Evolutionary conservation across 2,113 vertebrate genomes (phyloP).

Genomic region (Ailurus styani): DNA sequence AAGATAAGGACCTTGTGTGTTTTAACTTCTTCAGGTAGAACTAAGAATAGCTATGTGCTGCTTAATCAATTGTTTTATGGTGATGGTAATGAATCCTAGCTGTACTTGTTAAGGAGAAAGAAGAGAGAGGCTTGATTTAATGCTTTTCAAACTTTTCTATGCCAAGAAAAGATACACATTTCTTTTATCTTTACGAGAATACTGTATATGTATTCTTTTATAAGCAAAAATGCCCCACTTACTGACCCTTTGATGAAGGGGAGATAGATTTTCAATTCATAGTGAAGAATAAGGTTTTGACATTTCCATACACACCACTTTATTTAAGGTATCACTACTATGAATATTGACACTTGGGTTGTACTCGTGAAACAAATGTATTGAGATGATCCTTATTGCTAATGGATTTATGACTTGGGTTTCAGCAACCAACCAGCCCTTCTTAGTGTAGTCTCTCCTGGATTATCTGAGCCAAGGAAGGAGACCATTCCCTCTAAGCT

Average conservation of each 20-base stretch:
- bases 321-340: neutral
- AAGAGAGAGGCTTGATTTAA: neutral
- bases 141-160: neutral
- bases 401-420: neutral
- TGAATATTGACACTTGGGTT: neutral
- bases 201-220: neutral
- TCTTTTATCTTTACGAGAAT: slow-evolving; percentile 5
- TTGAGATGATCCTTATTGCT: neutral
- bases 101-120: neutral
- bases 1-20: neutral
- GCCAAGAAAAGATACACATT: neutral
- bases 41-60: slow-evolving; percentile 2
- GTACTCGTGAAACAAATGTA: neutral
- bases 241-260: neutral
- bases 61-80: slow-evolving; percentile 35
- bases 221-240: neutral
- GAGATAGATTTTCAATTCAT: neutral
- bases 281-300: neutral
- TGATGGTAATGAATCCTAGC: neutral
- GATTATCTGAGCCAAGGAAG: neutral
- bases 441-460: neutral
- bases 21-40: slow-evolving; percentile 36
- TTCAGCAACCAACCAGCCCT: neutral
- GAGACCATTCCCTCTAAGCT: neutral
- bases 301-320: neutral